Evolutionary conservation across 2,888 invertebrate species (phyloP).

Genomic region (Eilema griseolum): DNA sequence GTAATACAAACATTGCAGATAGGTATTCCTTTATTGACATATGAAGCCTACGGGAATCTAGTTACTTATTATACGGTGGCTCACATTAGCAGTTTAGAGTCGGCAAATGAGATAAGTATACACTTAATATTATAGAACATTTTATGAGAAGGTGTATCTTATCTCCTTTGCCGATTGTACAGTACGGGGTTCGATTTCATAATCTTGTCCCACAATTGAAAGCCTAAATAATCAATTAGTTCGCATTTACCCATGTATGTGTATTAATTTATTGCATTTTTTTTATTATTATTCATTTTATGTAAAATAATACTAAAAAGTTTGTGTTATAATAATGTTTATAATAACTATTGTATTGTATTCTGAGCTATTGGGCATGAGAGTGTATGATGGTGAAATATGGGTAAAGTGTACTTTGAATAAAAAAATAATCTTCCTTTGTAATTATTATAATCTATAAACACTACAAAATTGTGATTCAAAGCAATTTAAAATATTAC

Average conservation of each 20-base stretch:
- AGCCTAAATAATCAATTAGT: background rate
- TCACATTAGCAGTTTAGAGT: too few species aligned
- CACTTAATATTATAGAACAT: too few species aligned
- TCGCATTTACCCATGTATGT: background rate
- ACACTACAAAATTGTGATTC: constrained; percentile 87
- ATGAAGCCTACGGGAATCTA: too few species aligned
- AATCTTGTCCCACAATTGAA: background rate
- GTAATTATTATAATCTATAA: constrained; percentile 86
- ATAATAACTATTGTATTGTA: constrained; percentile 28
- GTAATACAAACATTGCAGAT: background rate
- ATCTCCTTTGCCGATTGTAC: background rate
- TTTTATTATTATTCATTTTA: background rate
- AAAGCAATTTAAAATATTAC: constrained; percentile 87
- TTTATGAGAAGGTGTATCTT: background rate
- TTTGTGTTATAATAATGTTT: background rate
- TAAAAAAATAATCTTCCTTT: constrained; percentile 83
- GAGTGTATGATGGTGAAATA: constrained; percentile 62
- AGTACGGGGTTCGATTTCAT: background rate
- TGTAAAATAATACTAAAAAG: background rate
- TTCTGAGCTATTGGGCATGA: constrained; percentile 62
- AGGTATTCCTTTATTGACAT: background rate
- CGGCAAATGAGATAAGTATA: too few species aligned
- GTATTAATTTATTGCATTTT: background rate
- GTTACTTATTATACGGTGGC: too few species aligned
- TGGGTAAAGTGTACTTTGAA: constrained; percentile 79